Base-by-base conservation (phyloP, 2,113 vertebrate species). In the Sander vitreus region DNA sequence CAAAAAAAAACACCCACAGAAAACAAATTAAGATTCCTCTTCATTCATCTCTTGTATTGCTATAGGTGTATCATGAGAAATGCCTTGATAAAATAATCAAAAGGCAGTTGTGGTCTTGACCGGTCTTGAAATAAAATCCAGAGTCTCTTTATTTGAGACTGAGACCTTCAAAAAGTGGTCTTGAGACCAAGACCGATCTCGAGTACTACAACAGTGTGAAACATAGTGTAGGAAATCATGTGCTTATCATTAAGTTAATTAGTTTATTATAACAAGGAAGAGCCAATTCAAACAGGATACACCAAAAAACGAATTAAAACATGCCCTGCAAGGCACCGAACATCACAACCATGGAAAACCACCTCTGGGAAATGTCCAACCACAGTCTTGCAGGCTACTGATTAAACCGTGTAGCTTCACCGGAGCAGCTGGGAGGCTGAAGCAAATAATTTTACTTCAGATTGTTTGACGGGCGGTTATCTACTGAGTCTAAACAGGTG, bases 351-450 rank as follows among this genome's bases (percentile, higher is more conserved):
- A n/a, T 71, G 72, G 50, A 47, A 66, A 74, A 19, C 45, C 73
- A 48, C 62, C 83, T 63, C 84, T 43, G 85, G 80, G 67, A 71
- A 47, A 81, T 66, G 77, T 69, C 81, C 65, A 81, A 43, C 69
- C 39, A 39, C 19, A 0, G 50, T 16, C 47, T 69, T n/a, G 3
- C 39, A 10, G 39, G 10, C 39, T 60, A 27, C 57, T 53, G 55
- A 85, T 80, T 81, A 73, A 73, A 78, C 51, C 5, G 23, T 62
- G 25, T 59, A 18, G 72, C 70, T 55, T 60, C 62, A 47, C 65
- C 9, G 53, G 54, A 83, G 73, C 76, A 51, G 76, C 76, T 80
- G 58, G 50, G 62, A 69, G 83, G 77, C 64, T 51, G 30, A 36
- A 69, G 63, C 63, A 66, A 51, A 73, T 73, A 0, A 65, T 78